Evolutionary conservation across 2,113 vertebrate species (phyloP), one percentile per base, ranked within the genome.

Genomic region (Pithys albifrons): DNA sequence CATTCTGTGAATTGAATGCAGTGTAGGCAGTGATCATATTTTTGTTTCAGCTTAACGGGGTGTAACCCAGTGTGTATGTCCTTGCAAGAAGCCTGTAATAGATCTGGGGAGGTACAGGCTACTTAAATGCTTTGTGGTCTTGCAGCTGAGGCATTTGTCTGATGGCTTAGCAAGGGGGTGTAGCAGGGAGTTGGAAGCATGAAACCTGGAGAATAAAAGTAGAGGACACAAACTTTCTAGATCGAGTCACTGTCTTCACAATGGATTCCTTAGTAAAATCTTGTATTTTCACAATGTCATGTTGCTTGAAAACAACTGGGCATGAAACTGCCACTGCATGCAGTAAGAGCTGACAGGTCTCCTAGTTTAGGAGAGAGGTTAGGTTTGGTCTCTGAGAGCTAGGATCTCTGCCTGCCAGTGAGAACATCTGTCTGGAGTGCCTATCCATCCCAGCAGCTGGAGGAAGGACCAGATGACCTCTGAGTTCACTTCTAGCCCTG

Each of bases 391-490:
- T 85, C 29, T 65, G 28, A 27, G 69, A 65, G 80, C 35, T 75
- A 43, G 41, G 52, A 88, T 58, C 73, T 84, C 69, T 48, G 69
- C 39, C 84, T 81, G 73, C 35, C 57, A 67, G 39, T 5, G 52
- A 71, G 54, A 90, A 84, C 76, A 93, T 77, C 91, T 84, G 88
- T 73, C 75, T n/a, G 16, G 71, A 74, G 65, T 5, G 23, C 18
- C 78, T 12, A 5, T 45, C 85, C 71, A 82, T 66, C 58, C 85
- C 41, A 69, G 41, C 2, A 3, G 75, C 85, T 83, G 91, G 70
- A 79, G 82, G 94, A 96, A 93, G 67, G 76, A 83, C 86, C 55
- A 62, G 82, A 45, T 88, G 92, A 95, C 94, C 91, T 88, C 79
- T 4, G 33, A 24, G 55, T 80, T 92, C 37, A 51, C 69, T 92